These are phyloP conservation scores for Miichthys miiuy DNA, from an alignment of 2,797 vertebrate species.

Conservation along the genomic window DNA sequence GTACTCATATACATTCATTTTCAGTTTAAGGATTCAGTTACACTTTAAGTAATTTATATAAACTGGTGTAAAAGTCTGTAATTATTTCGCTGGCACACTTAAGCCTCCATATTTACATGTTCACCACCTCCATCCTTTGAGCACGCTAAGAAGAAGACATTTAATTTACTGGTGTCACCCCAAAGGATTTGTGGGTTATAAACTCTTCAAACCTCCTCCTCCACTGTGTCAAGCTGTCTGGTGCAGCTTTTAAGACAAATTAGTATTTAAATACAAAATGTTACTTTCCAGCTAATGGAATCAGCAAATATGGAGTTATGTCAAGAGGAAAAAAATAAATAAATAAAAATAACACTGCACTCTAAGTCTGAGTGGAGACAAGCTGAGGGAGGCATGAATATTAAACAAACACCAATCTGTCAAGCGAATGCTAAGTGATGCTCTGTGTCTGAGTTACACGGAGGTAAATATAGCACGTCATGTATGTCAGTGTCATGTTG, in stretches of 20 bases:
- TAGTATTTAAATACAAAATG: constrained; percentile 49
- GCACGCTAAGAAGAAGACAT: constrained; percentile 14
- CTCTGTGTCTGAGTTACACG: not conserved
- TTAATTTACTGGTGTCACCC: constrained; percentile 45
- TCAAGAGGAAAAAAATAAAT: not conserved
- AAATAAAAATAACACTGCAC: not conserved
- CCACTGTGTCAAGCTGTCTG: constrained; percentile 44
- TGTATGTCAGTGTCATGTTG: constrained; percentile 2
- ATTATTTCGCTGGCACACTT: not conserved
- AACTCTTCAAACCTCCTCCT: constrained; percentile 56
- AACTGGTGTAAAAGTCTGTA: not conserved
- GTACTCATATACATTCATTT: no score
- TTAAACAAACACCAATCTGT: constrained; percentile 45
- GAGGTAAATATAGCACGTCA: constrained; percentile 17
- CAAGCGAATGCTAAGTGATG: constrained; percentile 7
- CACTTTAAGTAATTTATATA: not conserved
- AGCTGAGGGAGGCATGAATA: constrained; percentile 31
- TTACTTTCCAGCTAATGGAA: constrained; percentile 52
- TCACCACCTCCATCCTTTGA: constrained; percentile 4
- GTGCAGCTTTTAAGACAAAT: constrained; percentile 47
- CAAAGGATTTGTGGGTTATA: constrained; percentile 49
- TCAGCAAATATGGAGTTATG: constrained; percentile 41
- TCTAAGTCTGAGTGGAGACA: constrained; percentile 27
- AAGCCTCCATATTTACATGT: not conserved
- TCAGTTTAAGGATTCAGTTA: no score